Percentiles rank a stretch among this genome's conserved stretches.
Evolutionary conservation across 1,140 invertebrate species (phyloP).

Genomic region (Pinna nobilis): DNA sequence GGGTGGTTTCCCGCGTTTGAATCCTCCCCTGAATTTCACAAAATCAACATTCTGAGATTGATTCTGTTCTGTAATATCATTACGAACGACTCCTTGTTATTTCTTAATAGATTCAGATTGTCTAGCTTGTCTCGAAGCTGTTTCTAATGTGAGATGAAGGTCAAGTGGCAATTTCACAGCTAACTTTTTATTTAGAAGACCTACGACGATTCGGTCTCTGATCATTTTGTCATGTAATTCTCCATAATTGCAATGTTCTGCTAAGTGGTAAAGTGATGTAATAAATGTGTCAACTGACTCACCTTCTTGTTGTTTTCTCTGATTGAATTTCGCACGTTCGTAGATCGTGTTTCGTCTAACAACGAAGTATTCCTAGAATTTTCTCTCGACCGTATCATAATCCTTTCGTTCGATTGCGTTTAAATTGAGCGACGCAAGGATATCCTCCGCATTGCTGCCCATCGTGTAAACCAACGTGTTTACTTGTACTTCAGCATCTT

Average conservation of each 20-base stretch:
- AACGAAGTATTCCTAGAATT: conserved; percentile 67
- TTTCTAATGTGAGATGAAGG: no score
- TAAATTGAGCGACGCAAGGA: conserved; percentile 11
- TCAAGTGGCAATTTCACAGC: no score
- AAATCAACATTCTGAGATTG: no score
- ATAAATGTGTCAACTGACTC: conserved; percentile 71
- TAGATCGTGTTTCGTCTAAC: conserved; percentile 68
- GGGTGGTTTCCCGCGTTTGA: no score
- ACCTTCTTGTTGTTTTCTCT: conserved; percentile 57
- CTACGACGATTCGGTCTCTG: conserved; percentile 69
- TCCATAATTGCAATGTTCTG: conserved; percentile 69
- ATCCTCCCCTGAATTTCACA: no score
- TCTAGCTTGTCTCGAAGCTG: no score
- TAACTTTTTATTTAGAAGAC: conserved; percentile 23
- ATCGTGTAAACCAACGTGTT: conserved; percentile 20
- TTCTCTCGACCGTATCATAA: conserved; percentile 40
- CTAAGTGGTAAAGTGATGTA: conserved; percentile 64
- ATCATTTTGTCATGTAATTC: conserved; percentile 67
- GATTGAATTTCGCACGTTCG: conserved; percentile 69
- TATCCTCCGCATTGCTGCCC: conserved; percentile 19
- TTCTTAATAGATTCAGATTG: no score
- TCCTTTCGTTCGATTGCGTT: conserved; percentile 25
- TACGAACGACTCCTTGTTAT: no score
- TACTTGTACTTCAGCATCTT: conserved; percentile 10
- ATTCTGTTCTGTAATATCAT: no score